These are phyloP conservation scores for Micrasema longulum DNA, from an alignment of 1,140 invertebrate genomes.

Conservation along the genomic window DNA sequence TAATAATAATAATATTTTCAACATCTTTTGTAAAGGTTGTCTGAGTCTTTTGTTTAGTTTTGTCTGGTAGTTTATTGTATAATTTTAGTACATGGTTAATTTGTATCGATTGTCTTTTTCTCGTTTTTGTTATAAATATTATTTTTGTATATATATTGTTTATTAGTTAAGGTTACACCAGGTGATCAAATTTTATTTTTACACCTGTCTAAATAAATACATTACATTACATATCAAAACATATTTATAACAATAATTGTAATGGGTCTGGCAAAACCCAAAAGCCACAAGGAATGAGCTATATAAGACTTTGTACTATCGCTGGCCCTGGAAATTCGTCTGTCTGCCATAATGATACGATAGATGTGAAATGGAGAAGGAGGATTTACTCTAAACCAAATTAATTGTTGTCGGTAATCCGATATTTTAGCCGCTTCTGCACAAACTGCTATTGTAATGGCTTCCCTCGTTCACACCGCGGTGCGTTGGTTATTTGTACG, in stretches of 20 bases:
- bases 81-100: no score
- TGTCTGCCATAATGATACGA: constrained; percentile 27
- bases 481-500: background rate
- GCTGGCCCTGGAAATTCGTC: constrained; percentile 19
- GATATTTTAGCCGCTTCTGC: constrained; percentile 22
- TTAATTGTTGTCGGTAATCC: constrained; percentile 36
- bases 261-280: background rate
- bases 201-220: no score
- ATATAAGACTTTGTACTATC: background rate
- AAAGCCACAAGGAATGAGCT: background rate
- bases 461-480: background rate
- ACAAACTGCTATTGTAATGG: constrained; percentile 9
- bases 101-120: no score
- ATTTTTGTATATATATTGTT: no score
- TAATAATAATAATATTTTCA: no score
- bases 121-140: no score
- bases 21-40: no score
- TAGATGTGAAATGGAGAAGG: constrained; percentile 17
- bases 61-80: no score
- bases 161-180: no score
- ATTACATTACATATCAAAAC: no score
- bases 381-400: constrained; percentile 40
- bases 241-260: constrained; percentile 4
- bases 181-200: no score
- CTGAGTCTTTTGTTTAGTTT: no score